Conservation (phyloP, 2,888 invertebrate genomes). For the Cantharis lateralis region DNA sequence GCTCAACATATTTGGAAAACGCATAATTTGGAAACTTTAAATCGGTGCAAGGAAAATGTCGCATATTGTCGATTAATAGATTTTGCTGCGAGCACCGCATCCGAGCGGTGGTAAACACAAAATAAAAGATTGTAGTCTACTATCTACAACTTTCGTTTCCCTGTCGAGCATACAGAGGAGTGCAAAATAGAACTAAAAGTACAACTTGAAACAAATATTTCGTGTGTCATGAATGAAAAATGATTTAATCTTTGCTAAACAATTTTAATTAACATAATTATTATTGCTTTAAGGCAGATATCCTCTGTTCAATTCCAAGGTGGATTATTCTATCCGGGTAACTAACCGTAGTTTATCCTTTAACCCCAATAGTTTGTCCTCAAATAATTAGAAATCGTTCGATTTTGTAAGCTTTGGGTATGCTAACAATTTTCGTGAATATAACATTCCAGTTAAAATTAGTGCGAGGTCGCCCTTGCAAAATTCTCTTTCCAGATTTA, state of each 20-base stretch:
- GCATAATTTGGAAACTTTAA: no score
- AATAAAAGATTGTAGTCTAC: no score
- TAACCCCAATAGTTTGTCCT: background rate
- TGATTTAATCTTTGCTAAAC: background rate
- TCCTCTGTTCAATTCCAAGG: background rate
- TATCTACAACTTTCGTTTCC: no score
- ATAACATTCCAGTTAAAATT: background rate
- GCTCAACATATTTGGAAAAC: no score
- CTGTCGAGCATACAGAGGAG: no score
- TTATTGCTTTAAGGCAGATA: background rate
- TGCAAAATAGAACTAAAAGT: no score
- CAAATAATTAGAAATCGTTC: background rate
- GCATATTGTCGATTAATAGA: no score
- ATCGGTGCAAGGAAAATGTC: no score
- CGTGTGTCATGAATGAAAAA: no score
- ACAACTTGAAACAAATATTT: no score
- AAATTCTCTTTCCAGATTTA: background rate
- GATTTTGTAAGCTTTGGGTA: background rate
- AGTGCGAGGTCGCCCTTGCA: background rate
- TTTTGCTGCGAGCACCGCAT: no score
- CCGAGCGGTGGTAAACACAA: no score
- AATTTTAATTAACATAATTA: background rate
- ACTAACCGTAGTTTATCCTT: background rate
- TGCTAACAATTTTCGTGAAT: background rate
- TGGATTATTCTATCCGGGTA: background rate